A percentile compares a stretch with the other conserved stretches of the same genome.
Conservation (phyloP, 2,113 vertebrate genomes). For the Hassar affinis region DNA sequence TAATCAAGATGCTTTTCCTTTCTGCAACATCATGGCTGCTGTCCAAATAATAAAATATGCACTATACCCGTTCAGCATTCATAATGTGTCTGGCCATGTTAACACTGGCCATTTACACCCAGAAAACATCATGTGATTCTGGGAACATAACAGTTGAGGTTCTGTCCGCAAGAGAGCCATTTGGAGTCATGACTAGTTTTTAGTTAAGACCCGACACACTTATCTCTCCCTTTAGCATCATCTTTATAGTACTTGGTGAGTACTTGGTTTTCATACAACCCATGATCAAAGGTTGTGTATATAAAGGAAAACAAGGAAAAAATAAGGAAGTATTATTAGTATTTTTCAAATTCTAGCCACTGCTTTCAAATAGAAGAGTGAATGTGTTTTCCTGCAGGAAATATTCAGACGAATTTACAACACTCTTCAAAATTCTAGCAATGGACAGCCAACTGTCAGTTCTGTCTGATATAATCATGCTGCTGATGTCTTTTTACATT, state of each 20-base stretch:
- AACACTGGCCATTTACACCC: slow-evolving; percentile 78
- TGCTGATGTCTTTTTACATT: no score
- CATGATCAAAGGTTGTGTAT: no score
- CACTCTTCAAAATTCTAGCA: no score
- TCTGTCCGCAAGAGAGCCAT: slow-evolving; percentile 33
- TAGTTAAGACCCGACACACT: slow-evolving; percentile 62
- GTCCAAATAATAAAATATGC: neutral
- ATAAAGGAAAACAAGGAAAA: no score
- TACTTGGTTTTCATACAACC: neutral
- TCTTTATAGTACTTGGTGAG: slow-evolving; percentile 90
- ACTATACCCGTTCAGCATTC: slow-evolving; percentile 61
- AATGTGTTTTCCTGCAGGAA: no score
- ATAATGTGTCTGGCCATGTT: slow-evolving; percentile 82
- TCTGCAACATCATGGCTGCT: neutral
- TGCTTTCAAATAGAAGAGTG: no score
- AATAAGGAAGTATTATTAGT: no score
- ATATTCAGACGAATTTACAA: no score
- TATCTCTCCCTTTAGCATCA: slow-evolving; percentile 82
- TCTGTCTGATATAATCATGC: no score
- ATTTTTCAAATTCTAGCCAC: no score
- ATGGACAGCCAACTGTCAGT: no score
- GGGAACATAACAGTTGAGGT: slow-evolving; percentile 53
- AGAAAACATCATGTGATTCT: slow-evolving; percentile 50
- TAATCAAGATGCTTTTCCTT: neutral
- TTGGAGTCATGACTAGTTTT: neutral